These are phyloP conservation scores for Sialis fuliginosa DNA, from an alignment of 2,888 invertebrate species.

Conservation along the genomic window DNA sequence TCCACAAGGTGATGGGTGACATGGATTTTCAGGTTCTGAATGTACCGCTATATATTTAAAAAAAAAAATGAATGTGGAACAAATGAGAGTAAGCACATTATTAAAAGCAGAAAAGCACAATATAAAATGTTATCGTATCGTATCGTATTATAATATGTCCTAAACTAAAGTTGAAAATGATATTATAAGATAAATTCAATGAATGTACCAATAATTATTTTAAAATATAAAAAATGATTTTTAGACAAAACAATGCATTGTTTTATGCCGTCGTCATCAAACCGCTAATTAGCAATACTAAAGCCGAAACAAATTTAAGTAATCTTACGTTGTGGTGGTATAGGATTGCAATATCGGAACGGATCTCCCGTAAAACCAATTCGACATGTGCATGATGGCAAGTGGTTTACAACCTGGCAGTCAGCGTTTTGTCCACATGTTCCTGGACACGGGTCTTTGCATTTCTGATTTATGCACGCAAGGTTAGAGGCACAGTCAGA, in stretches of 20 bases:
- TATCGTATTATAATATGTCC: too few species aligned
- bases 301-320: too few species aligned
- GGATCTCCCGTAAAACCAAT: constrained; percentile 32
- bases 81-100: too few species aligned
- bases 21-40: constrained; percentile 29
- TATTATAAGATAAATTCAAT: too few species aligned
- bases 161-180: background rate
- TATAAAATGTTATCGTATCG: too few species aligned
- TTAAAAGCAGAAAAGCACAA: too few species aligned
- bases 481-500: constrained; percentile 35
- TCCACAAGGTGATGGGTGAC: constrained; percentile 52
- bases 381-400: constrained; percentile 28
- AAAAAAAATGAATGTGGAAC: too few species aligned
- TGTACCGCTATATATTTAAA: constrained; percentile 18
- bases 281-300: too few species aligned
- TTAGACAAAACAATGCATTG: too few species aligned
- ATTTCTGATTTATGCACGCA: constrained; percentile 36
- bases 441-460: constrained; percentile 37
- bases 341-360: constrained; percentile 19
- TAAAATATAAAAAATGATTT: too few species aligned
- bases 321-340: constrained; percentile 20
- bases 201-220: too few species aligned
- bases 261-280: background rate
- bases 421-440: constrained; percentile 50
- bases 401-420: constrained; percentile 30